Evolutionary conservation across 2,888 invertebrate genomes (phyloP).

Genomic region (Cyclophora punctaria): DNA sequence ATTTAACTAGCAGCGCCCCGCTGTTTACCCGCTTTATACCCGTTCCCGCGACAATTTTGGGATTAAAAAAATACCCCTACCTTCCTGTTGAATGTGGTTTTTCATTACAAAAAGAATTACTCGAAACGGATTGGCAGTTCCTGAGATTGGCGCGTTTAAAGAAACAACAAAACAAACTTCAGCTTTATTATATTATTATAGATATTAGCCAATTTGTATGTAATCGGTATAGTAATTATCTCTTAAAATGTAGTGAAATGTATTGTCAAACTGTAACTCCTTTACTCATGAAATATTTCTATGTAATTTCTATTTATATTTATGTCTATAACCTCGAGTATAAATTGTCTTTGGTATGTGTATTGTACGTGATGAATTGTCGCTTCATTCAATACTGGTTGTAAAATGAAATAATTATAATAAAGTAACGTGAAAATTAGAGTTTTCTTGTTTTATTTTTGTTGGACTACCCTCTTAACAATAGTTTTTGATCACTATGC

Average conservation of each 20-base stretch:
- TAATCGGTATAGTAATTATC: conserved; percentile 36
- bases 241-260: conserved; percentile 30
- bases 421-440: conserved; percentile 60
- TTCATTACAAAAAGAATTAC: too few relatives aligned
- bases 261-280: conserved; percentile 43
- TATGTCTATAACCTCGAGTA: conserved; percentile 63
- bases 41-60: background rate
- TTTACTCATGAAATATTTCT: conserved; percentile 39
- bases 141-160: too few relatives aligned
- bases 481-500: too few relatives aligned
- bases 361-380: conserved; percentile 66
- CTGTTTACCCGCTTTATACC: too few relatives aligned
- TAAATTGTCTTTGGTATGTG: conserved; percentile 47
- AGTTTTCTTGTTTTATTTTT: conserved; percentile 1
- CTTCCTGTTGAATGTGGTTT: background rate
- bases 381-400: conserved; percentile 70
- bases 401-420: conserved; percentile 71
- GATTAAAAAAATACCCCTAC: conserved; percentile 14
- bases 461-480: background rate
- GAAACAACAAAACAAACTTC: too few relatives aligned
- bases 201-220: conserved; percentile 36
- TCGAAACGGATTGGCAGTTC: too few relatives aligned
- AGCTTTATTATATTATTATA: conserved; percentile 7
- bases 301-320: conserved; percentile 45
- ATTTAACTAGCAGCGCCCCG: too few relatives aligned